Percentiles rank a stretch among this genome's conserved stretches.
Conservation (phyloP, 2,113 vertebrate genomes). For the Dromas ardeola region DNA sequence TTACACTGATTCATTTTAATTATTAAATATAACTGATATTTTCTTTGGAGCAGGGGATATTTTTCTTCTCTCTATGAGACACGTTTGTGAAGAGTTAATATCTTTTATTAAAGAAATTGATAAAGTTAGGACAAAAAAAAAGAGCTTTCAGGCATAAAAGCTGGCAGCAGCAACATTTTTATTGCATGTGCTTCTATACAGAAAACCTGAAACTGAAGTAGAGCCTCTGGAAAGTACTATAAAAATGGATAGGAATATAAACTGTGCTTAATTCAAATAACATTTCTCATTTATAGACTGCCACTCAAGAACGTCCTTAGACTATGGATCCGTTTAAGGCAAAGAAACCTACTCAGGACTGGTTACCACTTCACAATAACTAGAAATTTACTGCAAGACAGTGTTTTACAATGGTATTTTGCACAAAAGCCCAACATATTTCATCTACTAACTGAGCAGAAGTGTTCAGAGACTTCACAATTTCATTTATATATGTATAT, state of each 20-base stretch:
- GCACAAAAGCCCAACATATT: neutral
- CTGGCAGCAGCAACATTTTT: neutral
- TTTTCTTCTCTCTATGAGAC: neutral
- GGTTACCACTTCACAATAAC: neutral
- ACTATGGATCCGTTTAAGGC: neutral
- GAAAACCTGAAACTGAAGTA: neutral
- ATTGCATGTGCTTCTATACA: neutral
- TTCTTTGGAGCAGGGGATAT: neutral
- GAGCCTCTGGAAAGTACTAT: neutral
- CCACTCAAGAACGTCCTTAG: neutral
- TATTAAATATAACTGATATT: neutral
- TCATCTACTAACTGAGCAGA: neutral
- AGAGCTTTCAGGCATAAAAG: slow-evolving; percentile 8
- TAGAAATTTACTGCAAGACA: neutral
- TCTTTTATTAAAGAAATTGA: slow-evolving; percentile 34
- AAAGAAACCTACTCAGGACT: neutral
- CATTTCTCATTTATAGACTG: neutral
- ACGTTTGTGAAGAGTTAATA: slow-evolving; percentile 1
- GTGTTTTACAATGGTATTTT: neutral
- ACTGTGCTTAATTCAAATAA: neutral
- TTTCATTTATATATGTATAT: neutral
- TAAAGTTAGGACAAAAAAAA: neutral
- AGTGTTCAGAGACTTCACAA: neutral
- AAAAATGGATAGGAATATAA: neutral
- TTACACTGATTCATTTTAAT: neutral